Evolutionary conservation across 2,797 vertebrate genomes (phyloP).

Genomic region (Alca torda): DNA sequence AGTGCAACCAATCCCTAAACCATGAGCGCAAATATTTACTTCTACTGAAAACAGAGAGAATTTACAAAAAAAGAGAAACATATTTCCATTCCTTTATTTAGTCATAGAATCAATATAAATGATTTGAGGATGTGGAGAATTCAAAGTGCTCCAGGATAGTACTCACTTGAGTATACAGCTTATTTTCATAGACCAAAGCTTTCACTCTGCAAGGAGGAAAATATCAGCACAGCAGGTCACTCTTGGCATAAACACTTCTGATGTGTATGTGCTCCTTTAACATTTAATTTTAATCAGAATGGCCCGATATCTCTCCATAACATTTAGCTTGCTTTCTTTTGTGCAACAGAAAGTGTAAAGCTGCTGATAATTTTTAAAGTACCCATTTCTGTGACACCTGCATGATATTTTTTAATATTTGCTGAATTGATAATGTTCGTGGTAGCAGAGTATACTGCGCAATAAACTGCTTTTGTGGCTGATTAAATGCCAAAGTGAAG

Average conservation of each 20-base stretch:
- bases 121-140: constrained; percentile 31
- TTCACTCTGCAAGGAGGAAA: background rate
- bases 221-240: background rate
- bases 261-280: background rate
- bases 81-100: constrained; percentile 57
- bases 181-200: constrained; percentile 38
- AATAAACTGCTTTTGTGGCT: constrained; percentile 79
- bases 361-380: constrained; percentile 36
- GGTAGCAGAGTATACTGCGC: constrained; percentile 65
- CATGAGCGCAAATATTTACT: constrained; percentile 45
- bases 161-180: constrained; percentile 1
- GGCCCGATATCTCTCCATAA: background rate
- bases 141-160: background rate
- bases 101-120: constrained; percentile 50
- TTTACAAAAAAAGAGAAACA: constrained; percentile 37
- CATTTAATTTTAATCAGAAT: constrained; percentile 37
- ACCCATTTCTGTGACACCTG: constrained; percentile 43
- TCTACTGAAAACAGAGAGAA: constrained; percentile 33
- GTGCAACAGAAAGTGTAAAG: background rate
- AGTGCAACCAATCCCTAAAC: constrained; percentile 42
- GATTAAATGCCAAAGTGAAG: constrained; percentile 78
- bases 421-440: constrained; percentile 77
- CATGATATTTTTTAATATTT: constrained; percentile 71
- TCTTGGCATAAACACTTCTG: constrained; percentile 11
- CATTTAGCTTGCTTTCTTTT: constrained; percentile 46